Evolutionary conservation across 2,797 vertebrate genomes (phyloP), one percentile per base, ranked within the genome.

Genomic region (Anabacerthia variegaticeps): DNA sequence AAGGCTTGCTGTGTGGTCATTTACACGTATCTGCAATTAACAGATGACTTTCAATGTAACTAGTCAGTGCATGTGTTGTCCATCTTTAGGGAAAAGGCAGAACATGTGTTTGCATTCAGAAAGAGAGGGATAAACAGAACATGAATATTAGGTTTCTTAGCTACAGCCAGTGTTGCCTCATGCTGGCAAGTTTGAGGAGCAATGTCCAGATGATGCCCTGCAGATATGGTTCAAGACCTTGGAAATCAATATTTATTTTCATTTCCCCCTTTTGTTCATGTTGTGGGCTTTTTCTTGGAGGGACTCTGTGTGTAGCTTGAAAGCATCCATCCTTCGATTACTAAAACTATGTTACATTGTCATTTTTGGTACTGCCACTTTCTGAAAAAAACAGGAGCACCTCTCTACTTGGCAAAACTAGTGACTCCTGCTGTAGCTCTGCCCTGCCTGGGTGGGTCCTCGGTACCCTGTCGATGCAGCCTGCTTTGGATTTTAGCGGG

Each of bases 21-120:
- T 92, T 52, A 59, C 52, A 48, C 3, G 4, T 39, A 48, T 69
- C 58, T 84, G 37, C 76, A 84, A 71, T 77, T 78, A 88, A 34
- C 30, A 89, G 75, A 43, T 74, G 24, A 55, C 51, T 78, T 91
- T 36, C 51, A 67, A 4, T 63, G 43, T 69, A 76, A 32, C 63
- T 91, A 30, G 52, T 75, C 49, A 10, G 26, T 55, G 66, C 51
- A 37, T 34, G 23, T 76, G 58, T 78, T 76, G 20, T 71, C 36
- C 66, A 37, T 88, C n/a, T 32, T 65, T 76, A 28, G 32, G 78
- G 76, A 71, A 78, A 88, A 79, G 55, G 41, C 34, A 74, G 73
- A 89, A 90, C 93, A 77, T 82, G 26, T 92, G 93, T 88, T 96
- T 88, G 34, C 71, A 54, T 92, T 88, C 71, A 88, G 93, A 78